Percentiles rank a stretch among this genome's conserved stretches.
Evolutionary conservation across 1,140 invertebrate genomes (phyloP).

Genomic region (Triops longicaudatus): DNA sequence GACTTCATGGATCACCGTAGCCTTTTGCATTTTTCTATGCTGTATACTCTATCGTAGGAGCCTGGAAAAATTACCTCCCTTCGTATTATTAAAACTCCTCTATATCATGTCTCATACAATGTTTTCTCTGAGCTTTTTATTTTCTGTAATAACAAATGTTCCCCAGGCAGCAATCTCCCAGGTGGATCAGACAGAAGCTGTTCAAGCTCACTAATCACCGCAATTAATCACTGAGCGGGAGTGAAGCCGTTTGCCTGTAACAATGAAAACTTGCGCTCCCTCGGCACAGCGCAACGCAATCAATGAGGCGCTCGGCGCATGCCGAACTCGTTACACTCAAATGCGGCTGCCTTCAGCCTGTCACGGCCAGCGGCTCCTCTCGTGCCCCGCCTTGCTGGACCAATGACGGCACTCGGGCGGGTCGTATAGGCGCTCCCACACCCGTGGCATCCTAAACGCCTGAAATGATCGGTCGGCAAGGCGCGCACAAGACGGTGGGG

Average conservation of each 20-base stretch:
- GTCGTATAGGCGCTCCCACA: too few relatives aligned
- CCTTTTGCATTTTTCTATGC: too few relatives aligned
- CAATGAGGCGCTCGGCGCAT: not conserved
- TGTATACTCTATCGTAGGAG: too few relatives aligned
- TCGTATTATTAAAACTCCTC: too few relatives aligned
- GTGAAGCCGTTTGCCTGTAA: not conserved
- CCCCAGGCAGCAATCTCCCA: not conserved
- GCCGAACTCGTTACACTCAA: not conserved
- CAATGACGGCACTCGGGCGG: not conserved
- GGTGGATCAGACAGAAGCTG: slow-evolving; percentile 14
- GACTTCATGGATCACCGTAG: too few relatives aligned
- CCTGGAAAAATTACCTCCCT: too few relatives aligned
- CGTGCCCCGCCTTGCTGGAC: not conserved
- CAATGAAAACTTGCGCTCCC: not conserved
- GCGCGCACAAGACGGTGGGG: too few relatives aligned
- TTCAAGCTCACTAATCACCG: not conserved
- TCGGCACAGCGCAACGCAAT: not conserved
- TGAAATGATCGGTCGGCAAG: too few relatives aligned
- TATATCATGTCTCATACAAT: not conserved
- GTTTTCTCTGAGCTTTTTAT: not conserved
- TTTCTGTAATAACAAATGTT: not conserved
- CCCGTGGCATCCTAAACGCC: too few relatives aligned
- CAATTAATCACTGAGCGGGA: not conserved
- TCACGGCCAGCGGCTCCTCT: not conserved
- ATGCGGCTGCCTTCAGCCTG: not conserved